Conservation (phyloP, 2,888 invertebrate species). For the Aricia artaxerxes region DNA sequence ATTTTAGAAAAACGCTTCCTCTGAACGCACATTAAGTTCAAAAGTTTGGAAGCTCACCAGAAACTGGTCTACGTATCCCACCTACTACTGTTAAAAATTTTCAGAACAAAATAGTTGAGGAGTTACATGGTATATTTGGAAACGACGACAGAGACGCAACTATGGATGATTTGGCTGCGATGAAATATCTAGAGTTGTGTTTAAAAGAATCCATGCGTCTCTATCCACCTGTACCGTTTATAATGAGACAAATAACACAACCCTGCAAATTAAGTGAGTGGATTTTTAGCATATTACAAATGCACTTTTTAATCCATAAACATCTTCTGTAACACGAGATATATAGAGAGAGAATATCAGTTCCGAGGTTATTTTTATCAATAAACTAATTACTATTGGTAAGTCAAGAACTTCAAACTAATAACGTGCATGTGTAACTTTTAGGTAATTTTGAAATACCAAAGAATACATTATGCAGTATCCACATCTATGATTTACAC, state of each 20-base stretch:
- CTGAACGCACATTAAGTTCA: not conserved
- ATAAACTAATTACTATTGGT: not conserved
- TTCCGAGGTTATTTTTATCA: not conserved
- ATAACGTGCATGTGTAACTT: slow-evolving; percentile 33
- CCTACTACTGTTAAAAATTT: slow-evolving; percentile 30
- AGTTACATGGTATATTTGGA: slow-evolving; percentile 83
- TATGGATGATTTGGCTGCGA: slow-evolving; percentile 81
- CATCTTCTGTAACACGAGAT: not conserved
- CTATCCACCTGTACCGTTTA: slow-evolving; percentile 84
- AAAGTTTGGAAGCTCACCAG: not conserved
- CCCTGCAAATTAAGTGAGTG: slow-evolving; percentile 79
- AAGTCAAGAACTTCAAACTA: not conserved
- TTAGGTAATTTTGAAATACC: slow-evolving; percentile 76
- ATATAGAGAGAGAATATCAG: not conserved
- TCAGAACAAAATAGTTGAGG: slow-evolving; percentile 82
- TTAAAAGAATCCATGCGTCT: slow-evolving; percentile 80
- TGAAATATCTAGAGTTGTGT: slow-evolving; percentile 84
- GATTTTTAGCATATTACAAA: slow-evolving; percentile 5
- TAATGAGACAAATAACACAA: slow-evolving; percentile 80
- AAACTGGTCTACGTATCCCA: not conserved
- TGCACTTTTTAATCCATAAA: not conserved
- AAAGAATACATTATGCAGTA: slow-evolving; percentile 67
- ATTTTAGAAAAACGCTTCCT: too few species aligned
- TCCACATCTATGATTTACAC: slow-evolving; percentile 84
- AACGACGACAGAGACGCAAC: slow-evolving; percentile 81